Conservation (phyloP, 2,113 vertebrate species). For the Petaurus breviceps region DNA sequence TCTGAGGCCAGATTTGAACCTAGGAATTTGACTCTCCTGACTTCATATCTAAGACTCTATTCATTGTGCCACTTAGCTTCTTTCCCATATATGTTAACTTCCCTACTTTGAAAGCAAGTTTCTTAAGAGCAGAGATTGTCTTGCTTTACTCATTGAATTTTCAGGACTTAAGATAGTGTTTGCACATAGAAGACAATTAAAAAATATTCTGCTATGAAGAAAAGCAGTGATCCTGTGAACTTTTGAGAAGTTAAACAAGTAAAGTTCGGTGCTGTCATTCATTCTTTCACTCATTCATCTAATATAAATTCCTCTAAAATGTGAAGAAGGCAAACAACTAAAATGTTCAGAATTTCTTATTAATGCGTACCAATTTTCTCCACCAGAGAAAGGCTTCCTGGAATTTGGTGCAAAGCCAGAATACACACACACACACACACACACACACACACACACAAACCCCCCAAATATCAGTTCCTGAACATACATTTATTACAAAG, state of each 20-base stretch:
- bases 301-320: background rate
- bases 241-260: background rate
- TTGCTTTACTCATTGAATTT: background rate
- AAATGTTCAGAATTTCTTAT: background rate
- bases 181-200: background rate
- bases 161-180: background rate
- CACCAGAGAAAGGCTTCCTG: background rate
- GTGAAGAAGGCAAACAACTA: accelerated
- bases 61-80: too few relatives aligned
- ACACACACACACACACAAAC: background rate
- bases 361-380: background rate
- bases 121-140: background rate
- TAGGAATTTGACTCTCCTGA: background rate
- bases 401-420: background rate
- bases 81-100: too few relatives aligned
- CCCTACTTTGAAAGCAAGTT: background rate
- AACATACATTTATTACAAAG: slow-evolving; percentile 63
- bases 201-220: background rate
- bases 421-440: too few relatives aligned
- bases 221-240: background rate
- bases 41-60: background rate
- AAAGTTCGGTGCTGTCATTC: background rate
- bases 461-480: background rate
- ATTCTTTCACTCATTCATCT: background rate
- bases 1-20: background rate